A percentile compares a stretch with the other conserved stretches of the same genome.
These are phyloP conservation scores for Anableps anableps DNA, from an alignment of 2,797 vertebrate species.

Conservation along the genomic window DNA sequence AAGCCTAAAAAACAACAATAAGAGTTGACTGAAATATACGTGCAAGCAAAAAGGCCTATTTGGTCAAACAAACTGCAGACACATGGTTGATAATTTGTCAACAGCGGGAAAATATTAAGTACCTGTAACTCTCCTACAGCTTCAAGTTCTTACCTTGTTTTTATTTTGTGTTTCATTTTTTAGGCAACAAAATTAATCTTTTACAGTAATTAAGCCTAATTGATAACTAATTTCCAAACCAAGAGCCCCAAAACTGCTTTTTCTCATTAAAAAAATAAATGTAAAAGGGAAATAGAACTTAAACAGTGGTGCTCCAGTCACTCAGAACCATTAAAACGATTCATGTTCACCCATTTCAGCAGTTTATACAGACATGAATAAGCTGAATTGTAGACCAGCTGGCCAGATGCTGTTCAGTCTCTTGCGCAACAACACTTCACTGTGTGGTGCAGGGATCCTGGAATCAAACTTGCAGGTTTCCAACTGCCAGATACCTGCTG, in stretches of 20 bases:
- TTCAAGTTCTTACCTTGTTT: not conserved
- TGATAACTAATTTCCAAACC: not conserved
- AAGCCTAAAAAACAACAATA: constrained; percentile 20
- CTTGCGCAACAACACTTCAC: too few relatives aligned
- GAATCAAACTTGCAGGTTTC: not conserved
- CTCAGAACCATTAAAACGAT: not conserved
- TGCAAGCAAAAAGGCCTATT: constrained; percentile 18
- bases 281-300: not conserved
- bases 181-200: not conserved
- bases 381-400: not conserved
- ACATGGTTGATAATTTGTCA: constrained; percentile 24
- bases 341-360: not conserved
- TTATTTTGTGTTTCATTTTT: not conserved
- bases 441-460: not conserved
- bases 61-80: constrained; percentile 31
- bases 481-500: not conserved
- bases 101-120: constrained; percentile 15
- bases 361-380: not conserved
- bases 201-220: not conserved
- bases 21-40: constrained; percentile 9
- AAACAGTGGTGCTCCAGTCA: not conserved
- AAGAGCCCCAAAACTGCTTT: not conserved
- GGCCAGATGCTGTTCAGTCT: not conserved
- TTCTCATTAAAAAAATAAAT: too few relatives aligned
- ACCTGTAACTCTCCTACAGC: not conserved